Conservation (phyloP, 2,888 invertebrate genomes). For the Ennomos fuscantarius region DNA sequence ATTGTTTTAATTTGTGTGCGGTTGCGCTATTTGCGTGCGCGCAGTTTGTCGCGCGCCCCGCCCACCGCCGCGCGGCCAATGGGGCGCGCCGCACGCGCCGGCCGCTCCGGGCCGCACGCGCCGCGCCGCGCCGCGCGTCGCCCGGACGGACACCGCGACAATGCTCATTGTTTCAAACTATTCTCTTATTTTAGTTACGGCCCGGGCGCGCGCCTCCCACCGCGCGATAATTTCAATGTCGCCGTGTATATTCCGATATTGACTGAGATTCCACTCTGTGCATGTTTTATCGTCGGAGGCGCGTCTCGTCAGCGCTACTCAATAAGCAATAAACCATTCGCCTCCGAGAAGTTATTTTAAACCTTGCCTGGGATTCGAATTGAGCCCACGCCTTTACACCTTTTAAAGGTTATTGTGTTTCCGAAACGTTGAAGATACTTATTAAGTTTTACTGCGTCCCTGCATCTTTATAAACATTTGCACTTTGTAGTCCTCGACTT, state of each 20-base stretch:
- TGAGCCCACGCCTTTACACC: slow-evolving; percentile 80
- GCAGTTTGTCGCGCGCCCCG: slow-evolving; percentile 79
- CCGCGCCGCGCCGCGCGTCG: slow-evolving; percentile 46
- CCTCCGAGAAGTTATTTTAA: slow-evolving; percentile 82
- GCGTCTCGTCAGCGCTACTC: slow-evolving; percentile 81
- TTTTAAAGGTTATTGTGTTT: slow-evolving; percentile 84
- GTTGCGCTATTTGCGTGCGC: slow-evolving; percentile 84
- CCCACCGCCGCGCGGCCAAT: slow-evolving; percentile 75
- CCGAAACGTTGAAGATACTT: slow-evolving; percentile 68
- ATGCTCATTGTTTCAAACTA: slow-evolving; percentile 81
- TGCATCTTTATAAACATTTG: slow-evolving; percentile 41
- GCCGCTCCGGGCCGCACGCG: slow-evolving; percentile 55
- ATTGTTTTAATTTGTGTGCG: slow-evolving; percentile 85
- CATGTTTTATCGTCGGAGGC: slow-evolving; percentile 78
- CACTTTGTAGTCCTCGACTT: slow-evolving; percentile 39
- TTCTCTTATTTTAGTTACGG: slow-evolving; percentile 75
- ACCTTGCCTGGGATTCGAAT: slow-evolving; percentile 71
- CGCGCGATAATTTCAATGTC: slow-evolving; percentile 82
- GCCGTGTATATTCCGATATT: slow-evolving; percentile 79
- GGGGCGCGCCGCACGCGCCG: slow-evolving; percentile 55
- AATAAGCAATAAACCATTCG: slow-evolving; percentile 85
- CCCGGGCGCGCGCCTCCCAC: slow-evolving; percentile 74
- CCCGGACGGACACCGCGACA: slow-evolving; percentile 69
- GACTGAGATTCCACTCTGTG: slow-evolving; percentile 79
- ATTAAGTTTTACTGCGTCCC: slow-evolving; percentile 32